These are phyloP conservation scores for Gasterosteus nipponicus DNA, from an alignment of 2,113 vertebrate genomes.

Conservation along the genomic window DNA sequence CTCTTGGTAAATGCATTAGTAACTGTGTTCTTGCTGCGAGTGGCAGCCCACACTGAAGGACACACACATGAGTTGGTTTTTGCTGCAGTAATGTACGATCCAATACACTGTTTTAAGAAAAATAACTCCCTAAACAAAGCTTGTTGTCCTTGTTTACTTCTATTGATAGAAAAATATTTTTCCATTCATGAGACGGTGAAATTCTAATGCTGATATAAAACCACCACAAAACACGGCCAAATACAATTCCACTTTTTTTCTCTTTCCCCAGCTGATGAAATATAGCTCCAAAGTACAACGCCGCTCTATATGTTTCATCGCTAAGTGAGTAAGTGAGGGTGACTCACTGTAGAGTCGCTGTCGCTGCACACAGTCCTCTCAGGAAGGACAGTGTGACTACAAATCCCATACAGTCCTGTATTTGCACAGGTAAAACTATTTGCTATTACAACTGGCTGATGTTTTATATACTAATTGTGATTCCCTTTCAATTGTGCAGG, in stretches of 20 bases:
- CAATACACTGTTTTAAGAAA: not conserved
- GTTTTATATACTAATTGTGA: not conserved
- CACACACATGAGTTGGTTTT: conserved; percentile 10
- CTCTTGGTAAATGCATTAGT: conserved; percentile 44
- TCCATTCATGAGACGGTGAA: not conserved
- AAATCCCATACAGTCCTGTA: not conserved
- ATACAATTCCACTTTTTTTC: not conserved
- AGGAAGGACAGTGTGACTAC: conserved; percentile 24
- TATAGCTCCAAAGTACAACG: not conserved
- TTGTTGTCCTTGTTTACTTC: not conserved
- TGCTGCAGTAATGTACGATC: not conserved
- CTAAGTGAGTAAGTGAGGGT: conserved; percentile 32
- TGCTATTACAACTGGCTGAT: not conserved
- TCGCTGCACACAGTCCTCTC: conserved; percentile 12
- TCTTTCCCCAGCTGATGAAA: not conserved
- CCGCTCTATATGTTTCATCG: conserved; percentile 7
- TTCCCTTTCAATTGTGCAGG: conserved; percentile 2
- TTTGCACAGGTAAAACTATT: not conserved
- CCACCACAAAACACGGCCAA: not conserved
- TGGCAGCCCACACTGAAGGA: conserved; percentile 5
- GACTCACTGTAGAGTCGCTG: conserved; percentile 36
- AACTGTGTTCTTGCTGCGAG: conserved; percentile 19
- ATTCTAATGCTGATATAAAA: not conserved
- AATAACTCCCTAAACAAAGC: not conserved
- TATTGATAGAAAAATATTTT: not conserved